Base-by-base conservation (phyloP, 1,140 invertebrate genomes). In the Philotrypesis tridentata region DNA sequence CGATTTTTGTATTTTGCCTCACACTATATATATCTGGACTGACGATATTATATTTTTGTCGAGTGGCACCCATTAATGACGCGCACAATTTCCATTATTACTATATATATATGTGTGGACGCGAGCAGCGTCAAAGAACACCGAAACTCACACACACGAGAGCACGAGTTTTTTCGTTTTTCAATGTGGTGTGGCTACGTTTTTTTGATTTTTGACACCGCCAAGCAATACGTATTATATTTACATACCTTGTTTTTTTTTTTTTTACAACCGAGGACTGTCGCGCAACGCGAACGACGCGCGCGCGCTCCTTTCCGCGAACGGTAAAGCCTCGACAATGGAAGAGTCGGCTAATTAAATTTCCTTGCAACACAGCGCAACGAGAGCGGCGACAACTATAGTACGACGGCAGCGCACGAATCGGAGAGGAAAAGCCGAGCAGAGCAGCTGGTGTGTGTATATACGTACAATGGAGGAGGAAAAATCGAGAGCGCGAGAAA, bases 171-270 rank as follows among this genome's bases (percentile, higher is more conserved):
- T 79, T 85, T 79, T 83, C 83, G 83, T 80, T 87, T 88, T 86
- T 91, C 87, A 86, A 91, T 92, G 90, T 92, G 90, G 90, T 91
- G 90, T 92, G 89, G 88, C 90, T 91, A 91, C 85, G 87, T 86
- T 89, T 89, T 88, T 88, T 88, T 88, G 82, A 76, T 86, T 86
- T 88, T 87, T 87, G 68, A 48, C 65, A 70, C 63, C 55, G 75
- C 75, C 37, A 78, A 78, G 25, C 75, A 63, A 29, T 48, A 31
- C 11, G n/a, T 21, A 75, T 63, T 37, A 33, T 48, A n/a, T 33
- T 23, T 43, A 21, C 17, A 40, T 37, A 25, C n/a, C n/a, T n/a
- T 71, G 2, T 71, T 40, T 71, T 40, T 71, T 14, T 67, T 7
- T 25, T 37, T 37, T 37, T 37, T 37, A 3, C 3, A 37, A 37